These are phyloP conservation scores for Halichondria panicea DNA, from an alignment of 37 sponge, comb jelly and placozoan species.

Conservation along the genomic window DNA sequence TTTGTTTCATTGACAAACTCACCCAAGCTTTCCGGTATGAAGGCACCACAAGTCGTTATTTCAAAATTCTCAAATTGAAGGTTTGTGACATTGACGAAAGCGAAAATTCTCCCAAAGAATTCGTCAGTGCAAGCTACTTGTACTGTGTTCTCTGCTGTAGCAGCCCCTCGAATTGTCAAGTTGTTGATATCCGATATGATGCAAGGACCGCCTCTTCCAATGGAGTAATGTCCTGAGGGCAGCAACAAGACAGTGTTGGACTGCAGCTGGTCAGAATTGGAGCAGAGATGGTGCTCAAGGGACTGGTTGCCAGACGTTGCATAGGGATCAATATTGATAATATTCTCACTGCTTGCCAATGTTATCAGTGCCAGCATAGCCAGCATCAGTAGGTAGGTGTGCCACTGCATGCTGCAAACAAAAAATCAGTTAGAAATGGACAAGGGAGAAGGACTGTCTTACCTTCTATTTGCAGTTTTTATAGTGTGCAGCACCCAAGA, in stretches of 20 bases:
- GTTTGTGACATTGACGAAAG: slow-evolving; percentile 30
- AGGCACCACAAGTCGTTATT: slow-evolving; percentile 11
- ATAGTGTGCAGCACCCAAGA: no score
- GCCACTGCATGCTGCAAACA: no score
- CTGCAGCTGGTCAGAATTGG: not conserved
- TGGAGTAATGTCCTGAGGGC: not conserved
- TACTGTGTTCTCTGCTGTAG: not conserved
- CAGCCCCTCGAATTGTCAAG: not conserved
- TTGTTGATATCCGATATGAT: slow-evolving; percentile 10
- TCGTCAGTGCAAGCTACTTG: not conserved
- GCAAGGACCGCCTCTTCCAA: slow-evolving; percentile 4
- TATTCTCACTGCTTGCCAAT: not conserved
- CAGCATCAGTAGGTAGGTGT: no score
- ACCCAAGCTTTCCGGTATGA: not conserved
- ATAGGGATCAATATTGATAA: not conserved
- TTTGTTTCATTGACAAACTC: slow-evolving; percentile 9
- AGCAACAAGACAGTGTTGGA: slow-evolving; percentile 8
- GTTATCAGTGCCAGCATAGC: no score
- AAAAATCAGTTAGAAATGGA: no score
- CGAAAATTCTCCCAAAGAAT: slow-evolving; percentile 4
- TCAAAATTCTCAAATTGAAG: slow-evolving; percentile 7
- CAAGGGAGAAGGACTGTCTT: no score
- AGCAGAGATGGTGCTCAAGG: slow-evolving; percentile 18
- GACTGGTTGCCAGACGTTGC: not conserved
- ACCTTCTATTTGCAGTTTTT: no score